Conservation (phyloP, 2,888 invertebrate species). For the Prenolepis imparis region DNA sequence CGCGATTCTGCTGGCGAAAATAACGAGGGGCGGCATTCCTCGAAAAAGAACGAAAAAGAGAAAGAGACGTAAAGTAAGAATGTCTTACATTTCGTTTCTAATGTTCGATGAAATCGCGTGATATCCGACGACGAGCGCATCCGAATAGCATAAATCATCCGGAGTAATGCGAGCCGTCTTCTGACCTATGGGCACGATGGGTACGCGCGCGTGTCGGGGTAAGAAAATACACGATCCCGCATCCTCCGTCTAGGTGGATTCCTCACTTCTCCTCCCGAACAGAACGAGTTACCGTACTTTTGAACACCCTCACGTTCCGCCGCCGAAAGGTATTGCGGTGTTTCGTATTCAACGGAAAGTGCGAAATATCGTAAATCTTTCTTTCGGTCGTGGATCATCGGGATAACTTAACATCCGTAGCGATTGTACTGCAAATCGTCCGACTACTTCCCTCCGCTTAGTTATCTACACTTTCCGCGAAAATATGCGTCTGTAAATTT, state of each 20-base stretch:
- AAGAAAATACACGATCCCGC: slow-evolving; percentile 46
- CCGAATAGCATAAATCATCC: slow-evolving; percentile 49
- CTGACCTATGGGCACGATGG: slow-evolving; percentile 41
- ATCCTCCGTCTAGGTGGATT: slow-evolving; percentile 15
- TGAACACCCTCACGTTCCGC: slow-evolving; percentile 39
- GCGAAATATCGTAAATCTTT: slow-evolving; percentile 59
- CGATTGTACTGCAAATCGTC: slow-evolving; percentile 35
- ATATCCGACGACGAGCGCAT: slow-evolving; percentile 49
- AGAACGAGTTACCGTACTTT: slow-evolving; percentile 50
- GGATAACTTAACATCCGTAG: slow-evolving; percentile 48
- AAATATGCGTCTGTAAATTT: neutral
- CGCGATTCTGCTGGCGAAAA: slow-evolving; percentile 59
- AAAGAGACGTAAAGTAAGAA: slow-evolving; percentile 18
- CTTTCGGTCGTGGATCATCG: slow-evolving; percentile 53
- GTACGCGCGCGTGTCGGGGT: slow-evolving; percentile 32
- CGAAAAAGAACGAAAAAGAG: neutral
- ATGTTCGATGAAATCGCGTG: slow-evolving; percentile 28
- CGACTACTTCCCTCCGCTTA: slow-evolving; percentile 42
- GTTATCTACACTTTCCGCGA: slow-evolving; percentile 20
- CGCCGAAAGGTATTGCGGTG: slow-evolving; percentile 54
- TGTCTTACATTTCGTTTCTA: slow-evolving; percentile 23
- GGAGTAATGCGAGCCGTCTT: slow-evolving; percentile 53
- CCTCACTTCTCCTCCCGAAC: slow-evolving; percentile 11
- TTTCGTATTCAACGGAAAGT: slow-evolving; percentile 59
- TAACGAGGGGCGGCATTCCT: slow-evolving; percentile 26